Base-by-base conservation (phyloP, 2,113 vertebrate genomes). In the Isichthys henryi region DNA sequence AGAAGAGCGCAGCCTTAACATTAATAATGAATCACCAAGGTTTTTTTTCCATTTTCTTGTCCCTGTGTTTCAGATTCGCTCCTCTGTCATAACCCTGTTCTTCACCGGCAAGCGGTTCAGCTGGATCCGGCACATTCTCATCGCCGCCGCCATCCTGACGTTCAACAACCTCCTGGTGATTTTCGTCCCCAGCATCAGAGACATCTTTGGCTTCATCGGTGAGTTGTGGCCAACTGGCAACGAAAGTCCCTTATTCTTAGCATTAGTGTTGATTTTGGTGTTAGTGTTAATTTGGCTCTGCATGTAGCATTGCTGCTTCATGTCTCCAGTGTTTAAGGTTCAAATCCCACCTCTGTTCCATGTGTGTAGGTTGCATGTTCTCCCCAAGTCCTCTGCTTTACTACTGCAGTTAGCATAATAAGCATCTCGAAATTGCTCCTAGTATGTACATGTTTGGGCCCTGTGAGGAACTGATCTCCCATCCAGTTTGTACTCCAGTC, bases 141-240 rank as follows among this genome's bases (percentile, higher is more conserved):
- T 98, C 90, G 98, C 98, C 5, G 93, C 95, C 9, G 83, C 94
- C 58, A 95, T 99, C 89, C 93, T 99, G 91, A 92, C 90, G 86
- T 96, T 98, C 92, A 97, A 97, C 93, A 97, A 99, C 91, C 80
- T 97, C 62, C 95, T 99, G 90, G 98, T 99, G 91, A 99, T 99
- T 93, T 99, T 98, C 11, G 98, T 99, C 85, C 98, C 98, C 2
- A 96, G 96, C 90, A 99, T 99, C 95, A 97, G 97, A 94, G 98
- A 99, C 93, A 99, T 99, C 93, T 99, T 99, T 11, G 98, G 98
- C 93, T 99, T 99, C 93, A 99, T 99, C 23, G 98, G 98, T 99
- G 94, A 94, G 97, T 21, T 1, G 17, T 35, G 5, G 23, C 86
- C 56, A 2, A 23, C 17, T 21, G 46, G 15, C 19, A n/a, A 46